A percentile compares a stretch with the other conserved stretches of the same genome.
phyloP scores from a whole-genome alignment of 2,113 vertebrate species.

The Cephalopholis sonnerati region DNA sequence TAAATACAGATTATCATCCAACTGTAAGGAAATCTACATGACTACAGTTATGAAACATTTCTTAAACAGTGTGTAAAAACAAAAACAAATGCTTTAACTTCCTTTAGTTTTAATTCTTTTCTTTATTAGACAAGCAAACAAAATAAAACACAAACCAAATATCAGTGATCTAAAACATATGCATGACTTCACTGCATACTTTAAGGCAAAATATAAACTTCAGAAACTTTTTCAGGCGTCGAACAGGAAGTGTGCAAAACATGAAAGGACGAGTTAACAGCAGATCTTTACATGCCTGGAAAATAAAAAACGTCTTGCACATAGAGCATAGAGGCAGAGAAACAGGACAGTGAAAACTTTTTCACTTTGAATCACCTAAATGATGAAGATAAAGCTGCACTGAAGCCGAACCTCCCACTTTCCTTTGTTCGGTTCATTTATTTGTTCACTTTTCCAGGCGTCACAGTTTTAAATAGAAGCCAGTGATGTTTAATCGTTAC shows the following conservation, averaged over 20 bases:
- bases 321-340: too few relatives aligned
- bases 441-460: background rate
- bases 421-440: background rate
- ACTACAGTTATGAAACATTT: background rate
- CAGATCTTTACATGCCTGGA: background rate
- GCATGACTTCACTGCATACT: constrained; percentile 55
- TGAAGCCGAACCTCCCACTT: too few relatives aligned
- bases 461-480: background rate
- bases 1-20: too few relatives aligned
- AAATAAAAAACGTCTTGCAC: too few relatives aligned
- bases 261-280: background rate
- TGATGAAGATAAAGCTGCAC: background rate
- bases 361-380: too few relatives aligned
- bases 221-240: constrained; percentile 20
- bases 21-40: too few relatives aligned
- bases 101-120: constrained; percentile 8
- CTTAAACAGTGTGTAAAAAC: background rate
- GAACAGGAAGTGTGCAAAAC: background rate
- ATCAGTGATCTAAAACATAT: constrained; percentile 45
- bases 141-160: constrained; percentile 55
- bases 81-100: background rate
- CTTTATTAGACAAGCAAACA: constrained; percentile 67
- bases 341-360: too few relatives aligned
- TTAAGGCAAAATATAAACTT: constrained; percentile 64
- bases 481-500: background rate